These are phyloP conservation scores for Araneus ventricosus DNA, from an alignment of 1,140 invertebrate species.

Conservation along the genomic window DNA sequence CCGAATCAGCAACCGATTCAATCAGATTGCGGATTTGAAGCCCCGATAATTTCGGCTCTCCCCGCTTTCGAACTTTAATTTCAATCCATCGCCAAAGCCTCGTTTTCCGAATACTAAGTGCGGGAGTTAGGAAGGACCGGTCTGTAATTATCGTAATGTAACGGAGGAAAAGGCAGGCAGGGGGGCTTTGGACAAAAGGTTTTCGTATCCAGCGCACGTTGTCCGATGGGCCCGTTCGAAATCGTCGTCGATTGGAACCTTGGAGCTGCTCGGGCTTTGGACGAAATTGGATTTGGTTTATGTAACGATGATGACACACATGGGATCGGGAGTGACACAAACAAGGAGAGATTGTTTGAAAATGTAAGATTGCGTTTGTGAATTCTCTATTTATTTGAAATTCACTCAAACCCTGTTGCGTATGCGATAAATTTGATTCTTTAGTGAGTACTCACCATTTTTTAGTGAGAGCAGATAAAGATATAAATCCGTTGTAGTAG, in stretches of 20 bases:
- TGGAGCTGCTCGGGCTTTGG: slow-evolving; percentile 22
- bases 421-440: background rate
- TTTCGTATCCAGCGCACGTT: slow-evolving; percentile 56
- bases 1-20: slow-evolving; percentile 62
- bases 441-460: background rate
- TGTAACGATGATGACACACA: background rate
- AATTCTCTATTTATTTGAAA: too few species aligned
- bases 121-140: background rate
- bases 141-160: slow-evolving; percentile 71
- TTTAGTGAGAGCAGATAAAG: background rate
- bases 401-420: too few species aligned
- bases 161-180: slow-evolving; percentile 6
- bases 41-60: slow-evolving; percentile 37
- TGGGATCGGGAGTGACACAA: background rate
- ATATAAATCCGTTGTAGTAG: background rate
- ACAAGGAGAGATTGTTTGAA: slow-evolving; percentile 4
- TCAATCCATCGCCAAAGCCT: slow-evolving; percentile 51
- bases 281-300: slow-evolving; percentile 65
- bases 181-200: slow-evolving; percentile 62
- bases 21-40: slow-evolving; percentile 65
- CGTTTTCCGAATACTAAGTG: slow-evolving; percentile 56
- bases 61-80: slow-evolving; percentile 69
- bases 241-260: slow-evolving; percentile 41
- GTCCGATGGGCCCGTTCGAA: slow-evolving; percentile 7
- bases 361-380: background rate